Conservation (phyloP, 2,113 vertebrate species). For the Orcinus orca region DNA sequence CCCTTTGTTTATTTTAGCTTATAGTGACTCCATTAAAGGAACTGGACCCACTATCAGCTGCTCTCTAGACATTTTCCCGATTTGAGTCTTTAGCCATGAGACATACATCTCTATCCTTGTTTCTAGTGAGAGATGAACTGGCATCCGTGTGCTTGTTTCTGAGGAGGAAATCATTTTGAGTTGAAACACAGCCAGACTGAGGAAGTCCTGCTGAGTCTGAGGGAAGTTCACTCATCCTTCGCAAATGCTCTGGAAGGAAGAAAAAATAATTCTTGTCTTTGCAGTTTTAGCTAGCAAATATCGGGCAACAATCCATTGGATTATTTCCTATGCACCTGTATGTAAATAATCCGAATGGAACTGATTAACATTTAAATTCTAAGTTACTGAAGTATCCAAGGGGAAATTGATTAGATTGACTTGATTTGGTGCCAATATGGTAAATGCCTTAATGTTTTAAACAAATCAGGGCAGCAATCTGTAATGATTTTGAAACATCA, state of each 20-base stretch:
- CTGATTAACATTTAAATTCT: conserved; percentile 70
- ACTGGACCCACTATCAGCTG: background rate
- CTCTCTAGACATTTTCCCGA: conserved; percentile 7
- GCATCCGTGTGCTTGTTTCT: conserved; percentile 55
- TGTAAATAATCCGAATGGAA: conserved; percentile 59
- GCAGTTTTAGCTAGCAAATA: conserved; percentile 50
- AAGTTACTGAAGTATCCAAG: conserved; percentile 68
- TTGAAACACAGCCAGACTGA: conserved; percentile 62
- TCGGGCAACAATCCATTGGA: conserved; percentile 22
- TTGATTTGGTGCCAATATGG: conserved; percentile 62
- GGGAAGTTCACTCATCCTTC: conserved; percentile 71
- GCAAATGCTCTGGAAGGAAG: conserved; percentile 61
- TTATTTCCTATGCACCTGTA: conserved; percentile 67
- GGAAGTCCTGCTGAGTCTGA: conserved; percentile 66
- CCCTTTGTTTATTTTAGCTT: background rate
- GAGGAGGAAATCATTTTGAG: conserved; percentile 62
- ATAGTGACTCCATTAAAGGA: background rate
- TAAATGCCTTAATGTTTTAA: conserved; percentile 71
- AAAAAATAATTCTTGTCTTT: conserved; percentile 44
- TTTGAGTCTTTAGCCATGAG: conserved; percentile 46
- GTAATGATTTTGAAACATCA: conserved; percentile 52
- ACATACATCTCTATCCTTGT: conserved; percentile 50
- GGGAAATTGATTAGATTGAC: conserved; percentile 66
- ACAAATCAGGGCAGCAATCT: conserved; percentile 62
- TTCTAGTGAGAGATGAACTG: conserved; percentile 59